phyloP scores from a whole-genome alignment of 1,140 invertebrate genomes.

The Papilio aristodemus region DNA sequence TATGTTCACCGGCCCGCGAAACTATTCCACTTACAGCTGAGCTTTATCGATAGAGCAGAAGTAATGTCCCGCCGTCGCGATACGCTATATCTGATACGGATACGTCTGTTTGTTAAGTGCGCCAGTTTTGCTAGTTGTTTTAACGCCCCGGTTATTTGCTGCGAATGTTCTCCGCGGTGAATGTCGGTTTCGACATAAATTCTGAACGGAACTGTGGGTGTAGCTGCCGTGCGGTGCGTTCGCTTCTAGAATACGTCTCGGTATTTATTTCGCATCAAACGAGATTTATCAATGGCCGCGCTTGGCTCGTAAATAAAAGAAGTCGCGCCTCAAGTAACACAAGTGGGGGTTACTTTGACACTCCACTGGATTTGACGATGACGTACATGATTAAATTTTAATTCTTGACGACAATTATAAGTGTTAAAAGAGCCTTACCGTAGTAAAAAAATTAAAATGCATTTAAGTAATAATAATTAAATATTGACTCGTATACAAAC shows the following conservation, averaged over 20 bases:
- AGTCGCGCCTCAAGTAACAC: slow-evolving; percentile 20
- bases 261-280: slow-evolving; percentile 62
- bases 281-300: slow-evolving; percentile 57
- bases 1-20: slow-evolving; percentile 71
- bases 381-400: slow-evolving; percentile 20
- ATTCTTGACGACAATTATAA: no score
- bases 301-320: slow-evolving; percentile 50
- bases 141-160: slow-evolving; percentile 78
- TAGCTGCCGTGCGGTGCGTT: slow-evolving; percentile 64
- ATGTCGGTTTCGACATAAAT: slow-evolving; percentile 77
- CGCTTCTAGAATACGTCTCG: slow-evolving; percentile 58
- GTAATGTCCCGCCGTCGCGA: slow-evolving; percentile 74
- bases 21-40: slow-evolving; percentile 77
- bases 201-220: slow-evolving; percentile 74
- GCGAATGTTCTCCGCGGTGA: slow-evolving; percentile 71
- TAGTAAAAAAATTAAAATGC: not conserved
- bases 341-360: slow-evolving; percentile 7
- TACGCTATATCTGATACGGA: slow-evolving; percentile 76
- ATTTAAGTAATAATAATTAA: slow-evolving; percentile 14
- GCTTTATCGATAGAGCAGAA: slow-evolving; percentile 78
- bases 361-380: slow-evolving; percentile 11
- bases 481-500: not conserved
- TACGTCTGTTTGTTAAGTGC: slow-evolving; percentile 79
- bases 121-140: slow-evolving; percentile 73
- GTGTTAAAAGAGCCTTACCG: no score